Evolutionary conservation across 2,113 vertebrate species (phyloP).

Genomic region (Thunnus thynnus): DNA sequence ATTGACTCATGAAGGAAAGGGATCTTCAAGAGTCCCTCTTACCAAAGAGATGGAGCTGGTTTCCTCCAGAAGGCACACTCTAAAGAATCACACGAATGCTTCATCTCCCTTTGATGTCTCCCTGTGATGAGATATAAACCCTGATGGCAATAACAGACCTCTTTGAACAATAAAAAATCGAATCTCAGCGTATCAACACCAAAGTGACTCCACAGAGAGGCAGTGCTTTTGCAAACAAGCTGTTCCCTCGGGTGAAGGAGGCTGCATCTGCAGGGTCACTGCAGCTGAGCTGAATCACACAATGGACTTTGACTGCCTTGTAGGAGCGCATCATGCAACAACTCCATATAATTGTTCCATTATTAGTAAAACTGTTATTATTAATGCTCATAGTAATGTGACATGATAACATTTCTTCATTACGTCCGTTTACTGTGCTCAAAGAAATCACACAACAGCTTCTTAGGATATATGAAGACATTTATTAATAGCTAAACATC

Average conservation of each 20-base stretch:
- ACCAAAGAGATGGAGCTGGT: constrained; percentile 35
- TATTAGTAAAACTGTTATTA: not conserved
- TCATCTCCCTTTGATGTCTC: constrained; percentile 73
- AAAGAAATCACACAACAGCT: too few relatives aligned
- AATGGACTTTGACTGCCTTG: not conserved
- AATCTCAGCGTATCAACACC: constrained; percentile 65
- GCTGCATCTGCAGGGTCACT: constrained; percentile 34
- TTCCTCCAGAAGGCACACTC: constrained; percentile 51
- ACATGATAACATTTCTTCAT: too few relatives aligned
- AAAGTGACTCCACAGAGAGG: constrained; percentile 56
- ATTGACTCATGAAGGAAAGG: not conserved
- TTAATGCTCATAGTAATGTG: not conserved
- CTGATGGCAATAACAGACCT: constrained; percentile 71
- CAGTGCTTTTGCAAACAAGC: constrained; percentile 68
- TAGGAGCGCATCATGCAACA: not conserved
- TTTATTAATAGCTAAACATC: too few relatives aligned
- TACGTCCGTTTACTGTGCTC: too few relatives aligned
- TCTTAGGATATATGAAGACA: too few relatives aligned
- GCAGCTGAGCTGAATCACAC: constrained; percentile 22
- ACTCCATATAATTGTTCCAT: not conserved
- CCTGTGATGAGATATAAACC: constrained; percentile 76
- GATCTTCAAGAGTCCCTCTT: constrained; percentile 29
- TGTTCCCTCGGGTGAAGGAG: constrained; percentile 51
- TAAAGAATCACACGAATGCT: constrained; percentile 53
- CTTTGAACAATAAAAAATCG: constrained; percentile 78